Evolutionary conservation across 2,113 vertebrate species (phyloP).

Genomic region (Grallaria varia): DNA sequence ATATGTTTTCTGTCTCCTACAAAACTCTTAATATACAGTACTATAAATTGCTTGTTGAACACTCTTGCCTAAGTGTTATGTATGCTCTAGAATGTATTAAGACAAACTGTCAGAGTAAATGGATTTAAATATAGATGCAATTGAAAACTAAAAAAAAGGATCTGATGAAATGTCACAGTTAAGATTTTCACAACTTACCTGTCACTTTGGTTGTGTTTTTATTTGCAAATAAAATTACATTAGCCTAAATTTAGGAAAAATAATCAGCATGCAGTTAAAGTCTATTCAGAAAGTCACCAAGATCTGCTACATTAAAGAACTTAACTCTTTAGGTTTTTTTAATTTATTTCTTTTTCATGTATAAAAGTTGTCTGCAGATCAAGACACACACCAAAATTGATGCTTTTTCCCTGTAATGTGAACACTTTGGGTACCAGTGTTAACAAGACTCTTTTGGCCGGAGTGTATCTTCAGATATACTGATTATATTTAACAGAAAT

Average conservation of each 20-base stretch:
- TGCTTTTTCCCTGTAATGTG: background rate
- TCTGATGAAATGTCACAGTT: background rate
- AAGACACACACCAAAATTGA: background rate
- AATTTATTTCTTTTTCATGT: background rate
- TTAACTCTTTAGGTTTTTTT: background rate
- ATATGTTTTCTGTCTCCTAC: background rate
- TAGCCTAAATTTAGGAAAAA: background rate
- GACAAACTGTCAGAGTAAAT: background rate
- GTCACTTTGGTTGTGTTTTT: background rate
- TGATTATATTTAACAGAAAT: background rate
- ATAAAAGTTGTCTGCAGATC: background rate
- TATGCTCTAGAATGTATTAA: background rate
- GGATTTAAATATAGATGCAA: background rate
- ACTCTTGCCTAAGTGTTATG: background rate
- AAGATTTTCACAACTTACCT: background rate
- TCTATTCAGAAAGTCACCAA: background rate
- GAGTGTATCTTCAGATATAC: background rate
- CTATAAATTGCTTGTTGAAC: background rate
- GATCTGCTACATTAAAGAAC: background rate
- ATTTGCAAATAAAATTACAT: background rate
- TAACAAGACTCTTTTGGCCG: background rate
- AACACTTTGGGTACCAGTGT: background rate
- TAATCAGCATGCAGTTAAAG: background rate
- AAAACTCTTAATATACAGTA: background rate
- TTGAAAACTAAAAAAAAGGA: background rate